phyloP scores from a whole-genome alignment of 2,888 invertebrate genomes.

The Andrena camellia region DNA sequence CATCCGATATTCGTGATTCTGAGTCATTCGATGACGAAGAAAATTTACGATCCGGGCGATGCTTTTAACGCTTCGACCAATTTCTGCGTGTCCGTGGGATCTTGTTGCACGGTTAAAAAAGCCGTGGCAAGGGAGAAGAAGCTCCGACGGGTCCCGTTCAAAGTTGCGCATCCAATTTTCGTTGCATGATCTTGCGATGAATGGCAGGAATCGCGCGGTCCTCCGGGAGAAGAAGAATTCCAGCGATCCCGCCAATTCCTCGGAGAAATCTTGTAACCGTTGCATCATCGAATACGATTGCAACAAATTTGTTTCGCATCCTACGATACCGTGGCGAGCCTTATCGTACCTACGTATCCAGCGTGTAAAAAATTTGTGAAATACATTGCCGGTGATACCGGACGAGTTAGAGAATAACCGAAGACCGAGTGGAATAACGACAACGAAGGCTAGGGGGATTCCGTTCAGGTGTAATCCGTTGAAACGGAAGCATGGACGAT shows the following conservation, averaged over 20 bases:
- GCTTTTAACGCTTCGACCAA: background rate
- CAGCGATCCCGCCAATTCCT: slow-evolving; percentile 78
- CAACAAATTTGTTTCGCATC: slow-evolving; percentile 80
- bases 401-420: background rate
- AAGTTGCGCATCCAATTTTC: slow-evolving; percentile 76
- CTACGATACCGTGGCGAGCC: slow-evolving; percentile 55
- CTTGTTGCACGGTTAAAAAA: background rate
- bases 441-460: background rate
- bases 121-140: background rate
- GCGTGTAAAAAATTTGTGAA: slow-evolving; percentile 73
- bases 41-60: background rate
- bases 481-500: background rate
- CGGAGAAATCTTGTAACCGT: slow-evolving; percentile 83
- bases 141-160: slow-evolving; percentile 36
- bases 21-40: background rate
- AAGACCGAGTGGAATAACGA: background rate
- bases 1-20: too few relatives aligned
- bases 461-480: too few relatives aligned
- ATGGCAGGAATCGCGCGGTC: slow-evolving; percentile 70
- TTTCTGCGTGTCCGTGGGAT: too few relatives aligned
- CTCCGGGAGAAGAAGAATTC: slow-evolving; percentile 65
- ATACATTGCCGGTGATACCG: slow-evolving; percentile 72
- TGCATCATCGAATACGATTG: slow-evolving; percentile 78
- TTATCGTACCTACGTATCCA: background rate
- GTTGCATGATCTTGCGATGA: slow-evolving; percentile 76